Percentiles rank a stretch among this genome's conserved stretches.
Evolutionary conservation across 1,140 invertebrate genomes (phyloP).

Genomic region (Macrobrachium nipponense): DNA sequence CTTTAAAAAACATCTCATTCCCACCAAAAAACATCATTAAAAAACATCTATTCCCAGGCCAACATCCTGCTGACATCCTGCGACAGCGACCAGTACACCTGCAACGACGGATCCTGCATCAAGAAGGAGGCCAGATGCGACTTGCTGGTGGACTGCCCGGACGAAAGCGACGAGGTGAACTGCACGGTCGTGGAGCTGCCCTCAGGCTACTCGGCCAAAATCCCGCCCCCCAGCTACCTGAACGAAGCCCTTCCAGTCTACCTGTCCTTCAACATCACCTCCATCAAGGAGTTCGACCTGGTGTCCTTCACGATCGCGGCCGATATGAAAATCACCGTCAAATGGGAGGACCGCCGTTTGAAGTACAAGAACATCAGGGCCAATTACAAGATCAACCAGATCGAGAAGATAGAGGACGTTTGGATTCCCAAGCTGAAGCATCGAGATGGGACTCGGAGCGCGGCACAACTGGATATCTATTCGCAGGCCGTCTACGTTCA

Average conservation of each 20-base stretch:
- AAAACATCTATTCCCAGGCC: conserved; percentile 24
- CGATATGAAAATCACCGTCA: conserved; percentile 1
- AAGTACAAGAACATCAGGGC: conserved; percentile 26
- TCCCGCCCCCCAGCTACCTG: conserved; percentile 20
- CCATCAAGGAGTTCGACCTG: conserved; percentile 24
- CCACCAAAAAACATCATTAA: too few relatives aligned
- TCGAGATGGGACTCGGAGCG: conserved; percentile 31
- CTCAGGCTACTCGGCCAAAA: conserved; percentile 5
- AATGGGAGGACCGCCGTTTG: conserved; percentile 32
- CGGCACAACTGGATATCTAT: background rate
- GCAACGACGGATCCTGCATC: conserved; percentile 40
- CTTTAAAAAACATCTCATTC: too few relatives aligned
- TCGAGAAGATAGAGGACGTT: conserved; percentile 7
- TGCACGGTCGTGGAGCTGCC: conserved; percentile 25
- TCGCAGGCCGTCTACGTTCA: conserved; percentile 27
- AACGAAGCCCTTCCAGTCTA: background rate
- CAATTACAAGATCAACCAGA: conserved; percentile 21
- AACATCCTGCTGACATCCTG: conserved; percentile 43
- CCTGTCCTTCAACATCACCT: conserved; percentile 40
- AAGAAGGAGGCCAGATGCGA: conserved; percentile 30
- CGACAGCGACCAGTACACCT: conserved; percentile 41
- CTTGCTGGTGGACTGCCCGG: conserved; percentile 31
- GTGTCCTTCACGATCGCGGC: conserved; percentile 36
- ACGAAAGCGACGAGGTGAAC: conserved; percentile 49
- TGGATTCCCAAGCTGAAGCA: conserved; percentile 23